These are phyloP conservation scores for Callorhinus ursinus DNA, from an alignment of 2,113 vertebrate genomes.

Conservation along the genomic window DNA sequence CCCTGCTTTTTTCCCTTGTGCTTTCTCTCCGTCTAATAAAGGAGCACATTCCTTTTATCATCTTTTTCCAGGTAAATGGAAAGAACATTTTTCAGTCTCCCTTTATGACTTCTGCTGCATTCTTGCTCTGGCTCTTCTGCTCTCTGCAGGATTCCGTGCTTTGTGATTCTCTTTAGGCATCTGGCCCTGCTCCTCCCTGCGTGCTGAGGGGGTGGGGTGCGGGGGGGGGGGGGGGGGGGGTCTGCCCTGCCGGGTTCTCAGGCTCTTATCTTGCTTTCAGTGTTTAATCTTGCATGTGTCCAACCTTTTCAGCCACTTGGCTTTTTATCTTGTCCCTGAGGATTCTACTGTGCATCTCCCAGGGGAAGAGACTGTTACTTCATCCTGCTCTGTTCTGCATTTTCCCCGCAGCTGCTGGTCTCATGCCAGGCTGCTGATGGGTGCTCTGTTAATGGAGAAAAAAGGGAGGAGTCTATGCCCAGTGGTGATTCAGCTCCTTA, in stretches of 20 bases:
- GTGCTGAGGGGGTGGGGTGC: too few relatives aligned
- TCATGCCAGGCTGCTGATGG: conserved; percentile 45
- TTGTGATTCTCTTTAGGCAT: conserved; percentile 11
- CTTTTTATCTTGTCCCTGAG: conserved; percentile 58
- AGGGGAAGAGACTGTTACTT: conserved; percentile 22
- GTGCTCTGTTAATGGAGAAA: neutral
- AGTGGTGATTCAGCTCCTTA: conserved; percentile 32
- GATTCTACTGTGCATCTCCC: neutral
- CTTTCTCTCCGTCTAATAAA: neutral
- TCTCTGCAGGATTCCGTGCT: neutral
- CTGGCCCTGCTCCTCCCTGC: neutral
- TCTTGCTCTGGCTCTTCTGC: neutral
- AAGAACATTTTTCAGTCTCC: neutral
- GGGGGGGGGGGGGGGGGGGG: too few relatives aligned
- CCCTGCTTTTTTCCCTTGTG: neutral
- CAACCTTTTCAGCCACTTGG: neutral
- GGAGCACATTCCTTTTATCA: neutral
- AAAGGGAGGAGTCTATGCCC: neutral
- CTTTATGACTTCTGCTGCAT: neutral
- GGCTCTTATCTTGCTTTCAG: conserved; percentile 36
- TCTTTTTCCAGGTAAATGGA: neutral
- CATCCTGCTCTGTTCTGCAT: neutral
- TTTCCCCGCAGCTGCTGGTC: neutral
- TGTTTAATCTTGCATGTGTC: neutral
- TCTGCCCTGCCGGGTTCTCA: neutral